A percentile compares a stretch with the other conserved stretches of the same genome.
Conservation (phyloP, 2,888 invertebrate species). For the Eurytoma californica region DNA sequence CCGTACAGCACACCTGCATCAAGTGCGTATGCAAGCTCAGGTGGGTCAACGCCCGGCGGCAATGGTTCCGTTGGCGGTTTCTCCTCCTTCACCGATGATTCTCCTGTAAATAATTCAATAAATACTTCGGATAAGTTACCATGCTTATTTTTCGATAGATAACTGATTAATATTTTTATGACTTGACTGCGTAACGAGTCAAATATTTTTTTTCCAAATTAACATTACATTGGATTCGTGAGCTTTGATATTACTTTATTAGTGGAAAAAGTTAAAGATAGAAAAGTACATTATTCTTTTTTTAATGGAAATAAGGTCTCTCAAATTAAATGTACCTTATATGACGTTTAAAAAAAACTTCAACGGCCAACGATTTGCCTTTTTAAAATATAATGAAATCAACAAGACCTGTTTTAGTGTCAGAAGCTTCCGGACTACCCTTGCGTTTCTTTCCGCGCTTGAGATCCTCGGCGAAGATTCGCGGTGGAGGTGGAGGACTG, state of each 20-base stretch:
- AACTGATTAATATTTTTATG: neutral
- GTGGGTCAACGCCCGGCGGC: slow-evolving; percentile 78
- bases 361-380: neutral
- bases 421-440: slow-evolving; percentile 48
- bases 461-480: slow-evolving; percentile 69
- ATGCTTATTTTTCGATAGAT: neutral
- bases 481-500: slow-evolving; percentile 73
- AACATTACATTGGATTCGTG: too few species aligned
- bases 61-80: slow-evolving; percentile 77
- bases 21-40: slow-evolving; percentile 70
- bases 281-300: too few species aligned
- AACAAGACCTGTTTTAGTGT: slow-evolving; percentile 19
- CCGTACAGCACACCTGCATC: slow-evolving; percentile 68
- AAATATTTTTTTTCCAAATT: too few species aligned
- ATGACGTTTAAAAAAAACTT: too few species aligned
- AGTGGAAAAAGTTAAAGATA: too few species aligned
- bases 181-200: too few species aligned
- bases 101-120: neutral
- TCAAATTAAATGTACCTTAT: too few species aligned
- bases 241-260: too few species aligned
- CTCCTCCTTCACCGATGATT: slow-evolving; percentile 53
- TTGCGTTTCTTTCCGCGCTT: slow-evolving; percentile 64
- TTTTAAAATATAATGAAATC: neutral
- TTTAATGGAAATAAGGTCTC: too few species aligned
- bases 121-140: neutral